These are phyloP conservation scores for Sterrhoptilus dennistouni DNA, from an alignment of 2,113 vertebrate species.

Conservation along the genomic window DNA sequence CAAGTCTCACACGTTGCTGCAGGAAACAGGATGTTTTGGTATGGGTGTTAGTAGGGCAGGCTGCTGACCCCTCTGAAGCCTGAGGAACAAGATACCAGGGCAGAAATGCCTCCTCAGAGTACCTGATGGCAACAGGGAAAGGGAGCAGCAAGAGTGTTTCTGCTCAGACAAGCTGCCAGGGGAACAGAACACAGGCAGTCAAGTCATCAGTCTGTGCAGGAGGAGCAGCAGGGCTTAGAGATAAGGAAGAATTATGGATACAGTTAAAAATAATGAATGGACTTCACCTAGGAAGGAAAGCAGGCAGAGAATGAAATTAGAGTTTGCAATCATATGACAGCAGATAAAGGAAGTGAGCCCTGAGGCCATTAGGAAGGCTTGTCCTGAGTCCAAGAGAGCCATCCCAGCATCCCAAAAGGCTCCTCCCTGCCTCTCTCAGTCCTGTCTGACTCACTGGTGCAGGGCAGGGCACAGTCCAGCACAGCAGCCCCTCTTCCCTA, in stretches of 20 bases:
- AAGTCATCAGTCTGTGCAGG: not conserved
- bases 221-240: not conserved
- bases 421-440: not conserved
- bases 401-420: not conserved
- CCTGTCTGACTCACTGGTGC: not conserved
- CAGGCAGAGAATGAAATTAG: not conserved
- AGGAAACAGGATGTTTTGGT: not conserved
- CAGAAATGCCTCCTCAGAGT: not conserved
- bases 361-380: not conserved
- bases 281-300: constrained; percentile 6
- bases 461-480: not conserved
- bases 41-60: not conserved
- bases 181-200: not conserved
- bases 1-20: not conserved
- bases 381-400: not conserved
- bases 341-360: not conserved
- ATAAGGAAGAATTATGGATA: not conserved
- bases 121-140: not conserved
- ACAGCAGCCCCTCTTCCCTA: not conserved
- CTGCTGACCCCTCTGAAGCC: not conserved
- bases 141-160: not conserved
- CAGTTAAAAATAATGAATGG: constrained; percentile 16
- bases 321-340: not conserved
- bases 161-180: not conserved
- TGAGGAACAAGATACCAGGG: not conserved